Base-by-base conservation (phyloP, 2,888 invertebrate genomes). In the Pristionchus japonicus region DNA sequence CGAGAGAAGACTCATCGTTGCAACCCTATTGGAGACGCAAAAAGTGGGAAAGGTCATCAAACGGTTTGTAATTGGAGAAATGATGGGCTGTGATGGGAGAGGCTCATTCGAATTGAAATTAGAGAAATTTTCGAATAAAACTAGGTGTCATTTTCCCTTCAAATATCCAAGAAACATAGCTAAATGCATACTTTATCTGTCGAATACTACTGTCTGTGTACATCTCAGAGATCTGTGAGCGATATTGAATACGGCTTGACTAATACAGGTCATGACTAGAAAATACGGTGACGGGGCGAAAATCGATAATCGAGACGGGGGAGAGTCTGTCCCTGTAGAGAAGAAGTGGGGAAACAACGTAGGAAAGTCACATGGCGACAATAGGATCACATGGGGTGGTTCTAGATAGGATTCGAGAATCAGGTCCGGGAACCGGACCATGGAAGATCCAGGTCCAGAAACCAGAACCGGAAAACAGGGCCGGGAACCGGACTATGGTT, bases 241-340 rank as follows among this genome's bases (percentile, higher is more conserved):
- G 7, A 34, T 47, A 23, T 27, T 77, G n/a, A 77, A 77, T 77
- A 47, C 77, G 34, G 11, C 7, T 1, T 31, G 74, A 40, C 40
- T 77, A 77, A 77, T 77, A 77, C 77, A 47, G 77, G 77, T 77
- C 77, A 77, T 77, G 77, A 77, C 77, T 77, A 77, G 77, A 77
- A 27, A 74, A 34, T 57, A 13, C 40, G 9, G 23, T 40, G 37
- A 31, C 7, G 43, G 23, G 6, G 40, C 31, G 74, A 47, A 77
- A 77, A 77, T 74, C 67, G 3, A 67, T 67, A 34, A 15, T 77
- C 43, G 77, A 11, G 27, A 77, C 43, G 43, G n/a, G 34, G 37
- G 20, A 2, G 11, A 70, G 31, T 27, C 27, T 7, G 67, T 74
- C 70, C 70, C 70, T 74, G 70, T 23, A 20, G 40, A 74, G 6